phyloP scores from a whole-genome alignment of 2,113 vertebrate genomes.

The Crotophaga sulcirostris region DNA sequence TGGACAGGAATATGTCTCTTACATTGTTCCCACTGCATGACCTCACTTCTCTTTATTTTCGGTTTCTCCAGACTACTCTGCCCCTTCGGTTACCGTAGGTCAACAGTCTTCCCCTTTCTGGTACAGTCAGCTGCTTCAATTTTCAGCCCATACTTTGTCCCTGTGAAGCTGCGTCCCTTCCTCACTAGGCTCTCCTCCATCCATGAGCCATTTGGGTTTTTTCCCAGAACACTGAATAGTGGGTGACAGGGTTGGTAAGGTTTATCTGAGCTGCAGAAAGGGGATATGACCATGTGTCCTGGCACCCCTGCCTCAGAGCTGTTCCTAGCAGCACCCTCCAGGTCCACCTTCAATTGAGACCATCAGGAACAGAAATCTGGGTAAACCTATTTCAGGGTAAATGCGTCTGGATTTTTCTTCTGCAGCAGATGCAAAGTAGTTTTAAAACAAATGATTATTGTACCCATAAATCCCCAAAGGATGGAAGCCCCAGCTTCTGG shows the following conservation, averaged over 20 bases:
- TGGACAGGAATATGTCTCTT: constrained; percentile 4
- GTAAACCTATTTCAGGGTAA: not conserved
- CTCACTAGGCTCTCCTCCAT: accelerated
- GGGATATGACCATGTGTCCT: accelerated
- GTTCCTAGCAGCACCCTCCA: not conserved
- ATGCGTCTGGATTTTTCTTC: accelerated
- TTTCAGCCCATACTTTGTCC: accelerated
- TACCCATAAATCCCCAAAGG: not conserved
- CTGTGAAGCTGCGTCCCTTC: not conserved
- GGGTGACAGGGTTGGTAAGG: not conserved
- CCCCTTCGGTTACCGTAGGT: accelerated
- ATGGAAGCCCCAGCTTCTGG: not conserved
- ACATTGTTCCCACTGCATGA: not conserved
- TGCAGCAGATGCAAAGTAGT: not conserved
- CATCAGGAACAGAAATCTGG: not conserved
- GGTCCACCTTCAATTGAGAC: accelerated
- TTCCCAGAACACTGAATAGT: accelerated
- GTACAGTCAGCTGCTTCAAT: accelerated
- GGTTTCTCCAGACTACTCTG: not conserved
- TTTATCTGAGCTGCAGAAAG: not conserved
- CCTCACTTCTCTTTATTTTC: not conserved
- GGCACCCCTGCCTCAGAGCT: not conserved
- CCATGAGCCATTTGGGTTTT: accelerated
- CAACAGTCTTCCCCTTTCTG: not conserved
- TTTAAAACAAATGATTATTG: not conserved